phyloP scores from a whole-genome alignment of 2,113 vertebrate species.

The Rana temporaria region DNA sequence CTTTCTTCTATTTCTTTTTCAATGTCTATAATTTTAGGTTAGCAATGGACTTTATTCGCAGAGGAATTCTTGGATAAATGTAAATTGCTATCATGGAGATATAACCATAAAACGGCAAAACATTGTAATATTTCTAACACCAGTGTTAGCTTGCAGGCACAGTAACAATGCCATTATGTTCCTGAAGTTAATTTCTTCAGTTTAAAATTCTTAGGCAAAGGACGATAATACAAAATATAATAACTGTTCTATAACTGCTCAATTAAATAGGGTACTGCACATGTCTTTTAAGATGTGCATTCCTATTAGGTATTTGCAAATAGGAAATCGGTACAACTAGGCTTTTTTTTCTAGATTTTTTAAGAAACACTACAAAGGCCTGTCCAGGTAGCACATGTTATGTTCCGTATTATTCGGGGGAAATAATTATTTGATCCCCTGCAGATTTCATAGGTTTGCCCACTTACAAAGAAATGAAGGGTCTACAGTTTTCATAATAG shows the following conservation, averaged over 20 bases:
- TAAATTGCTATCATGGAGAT: slow-evolving; percentile 10
- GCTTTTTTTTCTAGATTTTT: too few relatives aligned
- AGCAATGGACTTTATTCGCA: slow-evolving; percentile 4
- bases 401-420: too few relatives aligned
- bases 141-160: slow-evolving; percentile 35
- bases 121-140: slow-evolving; percentile 10
- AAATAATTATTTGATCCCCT: too few relatives aligned
- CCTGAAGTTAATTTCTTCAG: slow-evolving; percentile 26
- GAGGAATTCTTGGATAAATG: slow-evolving; percentile 20
- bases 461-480: too few relatives aligned
- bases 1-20: too few relatives aligned
- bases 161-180: slow-evolving; percentile 30
- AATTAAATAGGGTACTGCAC: slow-evolving; percentile 11
- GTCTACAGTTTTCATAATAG: too few relatives aligned
- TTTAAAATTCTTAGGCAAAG: slow-evolving; percentile 25
- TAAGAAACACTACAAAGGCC: too few relatives aligned
- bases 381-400: too few relatives aligned
- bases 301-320: neutral
- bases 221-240: slow-evolving; percentile 37
- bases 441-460: too few relatives aligned
- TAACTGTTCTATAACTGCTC: slow-evolving; percentile 28
- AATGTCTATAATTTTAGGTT: slow-evolving; percentile 24
- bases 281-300: slow-evolving; percentile 4
- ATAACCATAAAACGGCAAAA: slow-evolving; percentile 34
- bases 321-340: too few relatives aligned